Base-by-base conservation (phyloP, 1,140 invertebrate genomes). In the Anastrepha obliqua region DNA sequence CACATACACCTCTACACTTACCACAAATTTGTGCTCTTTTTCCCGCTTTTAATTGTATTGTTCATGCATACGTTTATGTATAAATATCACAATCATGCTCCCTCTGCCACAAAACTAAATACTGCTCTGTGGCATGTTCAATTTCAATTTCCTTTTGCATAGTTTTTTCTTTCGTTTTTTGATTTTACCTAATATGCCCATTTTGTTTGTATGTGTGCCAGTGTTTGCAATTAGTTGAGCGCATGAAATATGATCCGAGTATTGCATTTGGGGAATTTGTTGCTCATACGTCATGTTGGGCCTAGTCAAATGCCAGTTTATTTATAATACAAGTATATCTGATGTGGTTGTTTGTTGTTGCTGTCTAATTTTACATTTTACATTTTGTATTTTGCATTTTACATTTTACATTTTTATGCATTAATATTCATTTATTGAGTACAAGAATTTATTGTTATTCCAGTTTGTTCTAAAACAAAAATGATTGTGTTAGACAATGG, bases 201-300 rank as follows among this genome's bases (percentile, higher is more conserved):
- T 74, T 17, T 74, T 15, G 67, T 44, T 2, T 74, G 42, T 74
- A 39, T 64, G 67, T 44, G 3, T 67, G 65, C 11, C 65, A 11
- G 65, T 42, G 70, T 74, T 74, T 74, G n/a, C 70, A 74, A 74
- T 74, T 74, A 74, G 70, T 47, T 74, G 47, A 74, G 70, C 44
- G 70, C 11, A 13, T 74, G 44, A 74, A 74, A 74, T 81, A 55
- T 81, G 74, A 55, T 81, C 74, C n/a, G 1, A 20, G 67, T 42
- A 62, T 17, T 17, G 67, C 67, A 74, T 74, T 74, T 74, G 67
- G 67, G 67, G 67, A 74, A 74, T 74, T 74, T 74, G 42, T 74
- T 74, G 67, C 67, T 74, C 67, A 74, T 81, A 55, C 47, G 74
- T 81, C 74, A 81, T 58, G 74, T 55, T 55, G 74, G n/a, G 47